These are phyloP conservation scores for Eremobia ochroleuca DNA, from an alignment of 2,888 invertebrate species.

Conservation along the genomic window DNA sequence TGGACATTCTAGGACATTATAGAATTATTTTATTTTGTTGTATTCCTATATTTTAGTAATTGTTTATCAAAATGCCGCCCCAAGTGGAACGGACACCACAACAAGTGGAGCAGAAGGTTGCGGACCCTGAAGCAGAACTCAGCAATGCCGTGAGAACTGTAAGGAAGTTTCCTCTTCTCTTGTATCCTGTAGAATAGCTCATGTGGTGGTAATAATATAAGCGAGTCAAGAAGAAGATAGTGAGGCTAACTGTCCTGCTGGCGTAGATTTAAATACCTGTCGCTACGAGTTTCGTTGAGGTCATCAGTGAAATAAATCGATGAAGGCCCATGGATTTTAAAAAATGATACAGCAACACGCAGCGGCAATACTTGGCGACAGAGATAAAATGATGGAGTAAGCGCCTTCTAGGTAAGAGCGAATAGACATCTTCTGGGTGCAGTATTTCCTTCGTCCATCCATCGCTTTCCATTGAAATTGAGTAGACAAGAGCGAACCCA, in stretches of 20 bases:
- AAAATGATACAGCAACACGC: not conserved
- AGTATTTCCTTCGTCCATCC: not conserved
- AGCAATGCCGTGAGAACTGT: constrained; percentile 87
- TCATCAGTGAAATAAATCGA: too few relatives aligned
- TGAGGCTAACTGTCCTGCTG: not conserved
- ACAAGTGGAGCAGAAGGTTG: constrained; percentile 80
- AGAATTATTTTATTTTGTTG: constrained; percentile 53
- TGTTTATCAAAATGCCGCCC: constrained; percentile 77
- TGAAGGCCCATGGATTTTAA: not conserved
- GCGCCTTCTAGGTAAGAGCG: not conserved
- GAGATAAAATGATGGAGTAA: not conserved
- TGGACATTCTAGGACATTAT: constrained; percentile 39
- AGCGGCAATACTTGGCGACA: not conserved
- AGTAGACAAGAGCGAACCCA: not conserved
- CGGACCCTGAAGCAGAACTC: constrained; percentile 87
- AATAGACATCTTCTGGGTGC: not conserved
- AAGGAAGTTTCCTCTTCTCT: constrained; percentile 50
- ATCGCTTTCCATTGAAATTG: not conserved
- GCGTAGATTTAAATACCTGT: not conserved
- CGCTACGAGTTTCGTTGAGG: not conserved
- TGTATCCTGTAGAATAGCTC: not conserved
- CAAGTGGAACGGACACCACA: constrained; percentile 74
- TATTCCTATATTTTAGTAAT: constrained; percentile 47
- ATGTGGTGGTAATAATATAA: not conserved
- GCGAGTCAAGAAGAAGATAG: not conserved